Evolutionary conservation across 30 jellyfish, hydroid and myxozoan genomes (phyloP).

Genomic region (Cassiopea andromeda): DNA sequence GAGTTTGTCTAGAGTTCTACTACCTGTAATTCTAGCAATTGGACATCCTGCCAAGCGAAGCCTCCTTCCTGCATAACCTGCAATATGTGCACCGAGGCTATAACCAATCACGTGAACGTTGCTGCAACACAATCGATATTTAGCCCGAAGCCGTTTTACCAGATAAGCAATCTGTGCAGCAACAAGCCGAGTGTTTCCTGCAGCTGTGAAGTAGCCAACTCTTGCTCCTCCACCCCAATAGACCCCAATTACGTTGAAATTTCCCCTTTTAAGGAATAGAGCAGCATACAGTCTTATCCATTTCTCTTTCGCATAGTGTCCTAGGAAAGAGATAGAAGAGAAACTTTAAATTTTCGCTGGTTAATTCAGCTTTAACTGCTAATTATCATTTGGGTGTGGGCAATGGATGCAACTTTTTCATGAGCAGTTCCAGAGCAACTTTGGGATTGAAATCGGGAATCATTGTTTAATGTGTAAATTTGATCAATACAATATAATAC

Average conservation of each 20-base stretch:
- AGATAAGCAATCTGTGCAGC: slow-evolving; percentile 81
- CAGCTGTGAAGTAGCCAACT: slow-evolving; percentile 75
- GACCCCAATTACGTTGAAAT: slow-evolving; percentile 72
- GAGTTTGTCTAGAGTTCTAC: not conserved
- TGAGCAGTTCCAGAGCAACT: too few species aligned
- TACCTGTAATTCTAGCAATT: slow-evolving; percentile 92
- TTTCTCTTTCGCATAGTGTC: not conserved
- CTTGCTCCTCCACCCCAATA: slow-evolving; percentile 90
- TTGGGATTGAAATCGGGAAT: too few species aligned
- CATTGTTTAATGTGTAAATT: too few species aligned
- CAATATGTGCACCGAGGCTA: slow-evolving; percentile 87
- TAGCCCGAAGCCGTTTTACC: slow-evolving; percentile 41
- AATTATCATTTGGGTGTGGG: too few species aligned
- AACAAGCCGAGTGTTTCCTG: slow-evolving; percentile 86
- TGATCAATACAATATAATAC: too few species aligned
- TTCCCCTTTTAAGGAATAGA: slow-evolving; percentile 61
- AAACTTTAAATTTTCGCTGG: too few species aligned
- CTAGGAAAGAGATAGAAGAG: not conserved
- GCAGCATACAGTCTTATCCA: slow-evolving; percentile 40
- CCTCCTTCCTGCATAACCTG: slow-evolving; percentile 83
- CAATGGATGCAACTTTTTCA: too few species aligned
- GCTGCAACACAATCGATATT: slow-evolving; percentile 44
- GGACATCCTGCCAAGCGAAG: slow-evolving; percentile 61
- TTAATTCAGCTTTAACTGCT: too few species aligned
- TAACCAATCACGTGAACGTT: slow-evolving; percentile 83